Conservation (phyloP, 2,113 vertebrate genomes). For the Amphiprion percula region DNA sequence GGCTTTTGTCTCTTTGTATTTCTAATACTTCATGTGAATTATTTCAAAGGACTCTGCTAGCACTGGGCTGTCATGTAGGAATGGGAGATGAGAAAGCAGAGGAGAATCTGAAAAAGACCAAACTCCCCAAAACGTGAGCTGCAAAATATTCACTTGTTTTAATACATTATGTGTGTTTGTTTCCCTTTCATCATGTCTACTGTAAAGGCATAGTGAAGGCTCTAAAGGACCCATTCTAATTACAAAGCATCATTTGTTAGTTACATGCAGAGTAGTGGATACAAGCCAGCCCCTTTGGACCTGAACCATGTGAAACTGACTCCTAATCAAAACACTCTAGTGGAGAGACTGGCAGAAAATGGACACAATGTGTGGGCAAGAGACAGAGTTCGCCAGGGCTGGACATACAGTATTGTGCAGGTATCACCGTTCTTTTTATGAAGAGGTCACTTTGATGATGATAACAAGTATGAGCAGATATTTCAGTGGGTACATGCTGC, state of each 20-base stretch:
- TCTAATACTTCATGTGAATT: constrained; percentile 29
- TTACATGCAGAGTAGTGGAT: constrained; percentile 90
- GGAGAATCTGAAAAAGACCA: constrained; percentile 92
- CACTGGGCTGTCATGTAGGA: constrained; percentile 93
- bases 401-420: constrained; percentile 94
- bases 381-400: constrained; percentile 91
- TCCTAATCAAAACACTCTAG: constrained; percentile 92
- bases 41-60: constrained; percentile 88
- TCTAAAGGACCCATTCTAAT: constrained; percentile 11
- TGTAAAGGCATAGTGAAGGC: neutral
- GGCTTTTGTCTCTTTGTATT: neutral
- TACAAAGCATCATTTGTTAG: constrained; percentile 65
- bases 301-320: constrained; percentile 92
- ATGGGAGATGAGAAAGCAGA: constrained; percentile 96
- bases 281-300: constrained; percentile 92
- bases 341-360: constrained; percentile 93
- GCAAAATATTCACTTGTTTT: neutral
- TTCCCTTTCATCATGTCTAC: neutral
- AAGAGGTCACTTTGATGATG: neutral
- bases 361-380: constrained; percentile 95
- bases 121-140: constrained; percentile 92
- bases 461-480: neutral
- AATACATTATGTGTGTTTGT: neutral
- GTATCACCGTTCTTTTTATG: constrained; percentile 61
- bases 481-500: neutral